Base-by-base conservation (phyloP, 2,113 vertebrate species). In the Pipa parva region DNA sequence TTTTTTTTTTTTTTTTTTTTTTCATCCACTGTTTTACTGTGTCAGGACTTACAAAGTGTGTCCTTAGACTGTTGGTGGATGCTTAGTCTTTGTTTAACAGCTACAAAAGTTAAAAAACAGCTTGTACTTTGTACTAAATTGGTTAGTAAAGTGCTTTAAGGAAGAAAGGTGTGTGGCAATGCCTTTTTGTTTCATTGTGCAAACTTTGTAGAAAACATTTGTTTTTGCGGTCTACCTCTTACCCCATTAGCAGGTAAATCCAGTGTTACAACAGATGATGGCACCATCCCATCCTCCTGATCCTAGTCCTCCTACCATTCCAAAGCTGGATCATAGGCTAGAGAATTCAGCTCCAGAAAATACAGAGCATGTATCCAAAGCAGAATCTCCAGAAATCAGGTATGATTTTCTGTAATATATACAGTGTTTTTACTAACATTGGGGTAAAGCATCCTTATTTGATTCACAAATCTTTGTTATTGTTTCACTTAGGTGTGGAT, bases 201-300 rank as follows among this genome's bases (percentile, higher is more conserved):
- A 31, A 31, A 31, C 29, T 31, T 31, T n/a, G n/a, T n/a, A n/a
- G n/a, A n/a, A n/a, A n/a, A n/a, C n/a, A n/a, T n/a, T n/a, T n/a
- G n/a, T n/a, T n/a, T n/a, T n/a, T 31, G 29, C 29, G 5, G 29
- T 10, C 29, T 31, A 6, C 29, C 27, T 61, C 2, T 62, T 33
- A 13, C 10, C 49, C 24, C 3, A 27, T 39, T 4, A 24, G 8
- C 24, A 70, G 66, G 66, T 61, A 7, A 70, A 70, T 28, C 58
- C 66, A 29, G 66, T 70, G 2, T 61, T 70, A 24, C 66, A 70
- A 48, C 66, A 60, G 49, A 70, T 70, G 66, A 61, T 39, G 2
- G 24, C 3, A 18, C 18, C 31, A 51, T 2, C 9, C 3, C 21
- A 39, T 15, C 2, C 12, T 17, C n/a, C 45, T 21, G 8, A 3